Evolutionary conservation across 2,797 vertebrate species (phyloP), one percentile per base, ranked within the genome.

Genomic region (Anguilla obscura): DNA sequence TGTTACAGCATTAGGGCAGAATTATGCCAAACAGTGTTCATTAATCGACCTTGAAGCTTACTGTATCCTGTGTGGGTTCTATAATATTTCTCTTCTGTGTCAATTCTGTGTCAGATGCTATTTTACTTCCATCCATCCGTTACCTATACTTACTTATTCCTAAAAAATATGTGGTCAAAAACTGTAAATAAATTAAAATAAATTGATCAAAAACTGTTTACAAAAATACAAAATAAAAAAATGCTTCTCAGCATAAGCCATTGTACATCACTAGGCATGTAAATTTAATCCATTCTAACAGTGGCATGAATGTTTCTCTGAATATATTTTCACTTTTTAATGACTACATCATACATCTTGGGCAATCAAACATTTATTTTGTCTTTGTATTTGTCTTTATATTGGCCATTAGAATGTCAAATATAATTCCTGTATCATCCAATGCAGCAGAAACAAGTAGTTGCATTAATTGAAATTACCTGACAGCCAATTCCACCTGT

Each of bases 401-500:
- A 71, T 71, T 71, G 69, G 30, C 16, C 33, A 79, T 16, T 0
- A 36, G 33, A 79, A 79, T 6, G 74, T 14, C 14, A 33, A 24
- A 45, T 6, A 33, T n/a, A 18, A 33, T 66, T 18, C 5, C 2
- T 63, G 58, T 18, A 63, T 21, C 21, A 63, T 69, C 30, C 71
- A 76, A 3, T 76, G 30, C n/a, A 76, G 24, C 24, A 69, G 63
- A 69, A 69, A 27, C 1, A 74, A 18, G 24, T 12, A 27, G 63
- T 69, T 14, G 1, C 12, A 36, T 76, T 76, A 76, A 48, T n/a
- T 45, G 79, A 9, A 21, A 50, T 86, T 92, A 96, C 96, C 92
- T 96, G 56, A 97, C 83, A 9, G 96, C 96, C 3, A 16, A 0
- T 86, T 95, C 94, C 92, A 97, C 95, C 0, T n/a, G 2, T 0